phyloP scores from a whole-genome alignment of 2,888 invertebrate genomes.

The Pristionchus fissidentatus region DNA sequence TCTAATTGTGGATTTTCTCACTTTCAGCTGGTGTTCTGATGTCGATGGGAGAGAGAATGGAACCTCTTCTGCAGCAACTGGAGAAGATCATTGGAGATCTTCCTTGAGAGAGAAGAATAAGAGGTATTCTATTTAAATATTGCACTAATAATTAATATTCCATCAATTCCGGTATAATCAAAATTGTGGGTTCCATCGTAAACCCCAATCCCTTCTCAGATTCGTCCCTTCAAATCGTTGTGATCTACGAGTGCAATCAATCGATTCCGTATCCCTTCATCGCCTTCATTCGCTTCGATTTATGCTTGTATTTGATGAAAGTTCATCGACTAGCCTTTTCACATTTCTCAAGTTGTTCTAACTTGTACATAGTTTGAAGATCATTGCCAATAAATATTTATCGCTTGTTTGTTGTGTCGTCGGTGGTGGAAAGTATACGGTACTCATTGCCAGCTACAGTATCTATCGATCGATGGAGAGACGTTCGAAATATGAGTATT shows the following conservation, averaged over 20 bases:
- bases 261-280: constrained; percentile 11
- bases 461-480: background rate
- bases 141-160: too few species aligned
- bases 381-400: constrained; percentile 26
- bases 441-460: constrained; percentile 28
- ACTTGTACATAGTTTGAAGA: constrained; percentile 27
- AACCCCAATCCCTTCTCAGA: background rate
- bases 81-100: constrained; percentile 43
- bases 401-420: background rate
- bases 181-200: too few species aligned
- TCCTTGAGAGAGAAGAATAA: constrained; percentile 4
- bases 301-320: background rate
- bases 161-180: too few species aligned
- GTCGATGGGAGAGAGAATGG: constrained; percentile 44
- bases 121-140: background rate
- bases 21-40: constrained; percentile 41
- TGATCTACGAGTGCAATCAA: constrained; percentile 32
- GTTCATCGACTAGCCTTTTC: background rate
- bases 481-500: background rate
- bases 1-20: background rate
- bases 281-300: background rate
- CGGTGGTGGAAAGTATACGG: background rate
- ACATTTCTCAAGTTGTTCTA: constrained; percentile 38
- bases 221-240: background rate
- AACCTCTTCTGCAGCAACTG: constrained; percentile 45